phyloP scores from a whole-genome alignment of 1,140 invertebrate species.

The Neodiprion lecontei region DNA sequence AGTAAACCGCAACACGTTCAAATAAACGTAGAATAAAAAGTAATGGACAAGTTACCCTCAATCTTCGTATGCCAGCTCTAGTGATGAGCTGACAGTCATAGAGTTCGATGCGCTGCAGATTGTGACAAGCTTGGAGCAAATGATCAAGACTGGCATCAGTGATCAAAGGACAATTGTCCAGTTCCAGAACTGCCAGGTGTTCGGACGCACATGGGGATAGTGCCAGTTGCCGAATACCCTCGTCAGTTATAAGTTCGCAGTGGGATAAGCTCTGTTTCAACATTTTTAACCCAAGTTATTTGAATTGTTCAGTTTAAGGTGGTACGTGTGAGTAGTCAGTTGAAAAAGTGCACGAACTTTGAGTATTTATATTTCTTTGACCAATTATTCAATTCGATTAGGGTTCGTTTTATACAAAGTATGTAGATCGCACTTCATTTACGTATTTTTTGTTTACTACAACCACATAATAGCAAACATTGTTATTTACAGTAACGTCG shows the following conservation, averaged over 20 bases:
- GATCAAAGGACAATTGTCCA: conserved; percentile 98
- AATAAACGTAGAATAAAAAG: too few relatives aligned
- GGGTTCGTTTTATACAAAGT: too few relatives aligned
- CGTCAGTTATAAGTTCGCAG: conserved; percentile 98
- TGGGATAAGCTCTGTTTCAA: conserved; percentile 90
- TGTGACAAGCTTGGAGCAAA: conserved; percentile 87
- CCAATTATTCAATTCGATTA: too few relatives aligned
- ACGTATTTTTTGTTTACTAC: too few relatives aligned
- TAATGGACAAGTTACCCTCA: conserved; percentile 72
- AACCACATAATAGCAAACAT: too few relatives aligned
- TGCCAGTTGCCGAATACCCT: conserved; percentile 93
- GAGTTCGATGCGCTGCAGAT: conserved; percentile 94
- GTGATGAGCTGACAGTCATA: conserved; percentile 99
- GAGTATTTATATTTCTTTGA: too few relatives aligned
- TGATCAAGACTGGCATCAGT: conserved; percentile 98
- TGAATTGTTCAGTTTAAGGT: too few relatives aligned
- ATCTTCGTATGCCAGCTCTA: conserved; percentile 91
- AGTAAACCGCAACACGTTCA: too few relatives aligned
- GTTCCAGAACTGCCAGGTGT: conserved; percentile 90
- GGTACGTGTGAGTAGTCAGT: too few relatives aligned
- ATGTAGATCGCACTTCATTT: too few relatives aligned
- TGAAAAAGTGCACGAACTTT: too few relatives aligned
- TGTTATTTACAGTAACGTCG: too few relatives aligned
- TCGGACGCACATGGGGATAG: conserved; percentile 90
- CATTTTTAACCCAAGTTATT: not conserved